These are phyloP conservation scores for Ylistrum balloti DNA, from an alignment of 1,140 invertebrate species.

Conservation along the genomic window DNA sequence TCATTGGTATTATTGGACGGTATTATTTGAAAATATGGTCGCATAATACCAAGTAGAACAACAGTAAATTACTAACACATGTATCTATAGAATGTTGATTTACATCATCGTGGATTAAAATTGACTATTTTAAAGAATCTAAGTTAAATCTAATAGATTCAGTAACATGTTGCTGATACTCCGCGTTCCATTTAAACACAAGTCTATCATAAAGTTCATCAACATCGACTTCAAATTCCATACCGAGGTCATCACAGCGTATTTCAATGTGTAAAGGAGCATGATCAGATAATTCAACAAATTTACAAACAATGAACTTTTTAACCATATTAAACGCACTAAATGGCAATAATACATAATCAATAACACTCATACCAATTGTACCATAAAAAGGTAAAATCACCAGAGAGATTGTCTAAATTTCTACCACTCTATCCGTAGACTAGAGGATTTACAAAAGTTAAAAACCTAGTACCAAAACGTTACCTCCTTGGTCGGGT, in stretches of 20 bases:
- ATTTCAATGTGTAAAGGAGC: slow-evolving; percentile 44
- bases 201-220: background rate
- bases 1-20: too few relatives aligned
- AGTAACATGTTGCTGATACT: background rate
- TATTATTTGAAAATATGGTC: background rate
- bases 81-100: background rate
- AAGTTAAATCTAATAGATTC: background rate
- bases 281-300: slow-evolving; percentile 44
- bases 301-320: slow-evolving; percentile 29
- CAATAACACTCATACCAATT: slow-evolving; percentile 45
- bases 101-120: background rate
- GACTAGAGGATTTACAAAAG: background rate
- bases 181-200: background rate
- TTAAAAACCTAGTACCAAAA: background rate
- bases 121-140: background rate
- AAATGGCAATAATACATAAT: slow-evolving; percentile 31
- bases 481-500: background rate
- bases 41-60: background rate
- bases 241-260: background rate
- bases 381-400: slow-evolving; percentile 41
- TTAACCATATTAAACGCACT: background rate
- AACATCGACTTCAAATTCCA: background rate
- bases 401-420: background rate
- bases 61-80: background rate
- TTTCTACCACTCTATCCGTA: background rate